These are phyloP conservation scores for Jaculus jaculus DNA, from an alignment of 2,113 vertebrate genomes.

Conservation along the genomic window DNA sequence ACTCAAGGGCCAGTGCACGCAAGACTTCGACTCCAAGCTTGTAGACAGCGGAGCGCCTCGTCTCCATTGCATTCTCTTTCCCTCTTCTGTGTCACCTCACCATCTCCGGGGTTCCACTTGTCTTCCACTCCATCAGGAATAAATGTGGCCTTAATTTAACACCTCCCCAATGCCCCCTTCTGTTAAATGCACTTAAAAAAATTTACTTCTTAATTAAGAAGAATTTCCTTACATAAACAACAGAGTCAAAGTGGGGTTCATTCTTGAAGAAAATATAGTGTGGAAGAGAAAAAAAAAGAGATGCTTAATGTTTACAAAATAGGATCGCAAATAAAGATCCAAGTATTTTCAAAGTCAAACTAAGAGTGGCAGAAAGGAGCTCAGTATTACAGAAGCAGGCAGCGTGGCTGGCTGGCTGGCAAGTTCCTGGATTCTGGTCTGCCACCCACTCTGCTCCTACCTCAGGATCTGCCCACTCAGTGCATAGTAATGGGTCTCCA, in stretches of 20 bases:
- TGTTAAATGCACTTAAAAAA: slow-evolving; percentile 12
- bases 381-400: not conserved
- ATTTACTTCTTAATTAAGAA: slow-evolving; percentile 51
- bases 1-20: no score
- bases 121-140: slow-evolving; percentile 25
- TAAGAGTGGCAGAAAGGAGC: not conserved
- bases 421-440: no score
- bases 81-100: not conserved
- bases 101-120: not conserved
- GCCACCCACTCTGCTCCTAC: not conserved
- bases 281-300: not conserved
- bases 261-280: slow-evolving; percentile 6
- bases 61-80: no score
- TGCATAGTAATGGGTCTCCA: rapidly evolving
- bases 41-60: no score
- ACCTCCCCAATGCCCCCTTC: not conserved
- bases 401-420: not conserved
- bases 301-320: not conserved
- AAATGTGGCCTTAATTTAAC: not conserved
- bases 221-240: not conserved
- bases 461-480: rapidly evolving
- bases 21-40: no score
- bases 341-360: not conserved
- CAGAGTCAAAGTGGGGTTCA: slow-evolving; percentile 18
- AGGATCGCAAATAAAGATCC: not conserved